Percentiles rank a stretch among this genome's conserved stretches.
phyloP scores from a whole-genome alignment of 2,797 vertebrate species.

The Falco columbarius region DNA sequence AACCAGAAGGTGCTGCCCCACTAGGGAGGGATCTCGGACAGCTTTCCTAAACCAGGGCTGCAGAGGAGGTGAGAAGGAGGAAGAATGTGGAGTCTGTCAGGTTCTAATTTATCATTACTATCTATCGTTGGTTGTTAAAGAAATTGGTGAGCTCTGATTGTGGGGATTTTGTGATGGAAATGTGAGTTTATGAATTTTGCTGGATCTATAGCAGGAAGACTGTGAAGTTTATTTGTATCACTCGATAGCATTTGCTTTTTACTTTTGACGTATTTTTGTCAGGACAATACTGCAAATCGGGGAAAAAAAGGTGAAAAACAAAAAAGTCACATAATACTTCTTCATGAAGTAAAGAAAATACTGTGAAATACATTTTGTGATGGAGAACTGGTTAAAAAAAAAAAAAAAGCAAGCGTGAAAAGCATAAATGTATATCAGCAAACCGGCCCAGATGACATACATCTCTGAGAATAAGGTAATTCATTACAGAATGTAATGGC shows the following conservation, averaged over 20 bases:
- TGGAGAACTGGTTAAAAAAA: not conserved
- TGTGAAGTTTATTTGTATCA: not conserved
- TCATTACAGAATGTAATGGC: not conserved
- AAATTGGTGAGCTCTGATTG: rapidly evolving
- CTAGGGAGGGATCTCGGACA: not conserved
- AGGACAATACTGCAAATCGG: not conserved
- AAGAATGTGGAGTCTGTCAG: not conserved
- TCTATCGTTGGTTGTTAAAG: not conserved
- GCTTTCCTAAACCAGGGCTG: not conserved
- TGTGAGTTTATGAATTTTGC: not conserved
- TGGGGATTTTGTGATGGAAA: not conserved
- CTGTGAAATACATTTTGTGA: not conserved
- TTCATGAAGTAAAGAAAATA: not conserved
- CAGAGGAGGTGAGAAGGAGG: not conserved
- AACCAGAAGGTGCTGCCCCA: not conserved
- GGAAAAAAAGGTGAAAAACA: not conserved
- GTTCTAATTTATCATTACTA: not conserved
- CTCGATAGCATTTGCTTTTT: not conserved
- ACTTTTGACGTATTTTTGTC: not conserved
- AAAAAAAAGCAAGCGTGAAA: not conserved
- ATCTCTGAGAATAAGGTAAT: slow-evolving; percentile 2
- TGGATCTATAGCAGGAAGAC: not conserved
- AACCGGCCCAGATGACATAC: not conserved
- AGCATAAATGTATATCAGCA: not conserved
- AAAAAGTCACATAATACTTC: not conserved